Conservation (phyloP, 2,888 invertebrate genomes). For the Hemithea aestivaria region DNA sequence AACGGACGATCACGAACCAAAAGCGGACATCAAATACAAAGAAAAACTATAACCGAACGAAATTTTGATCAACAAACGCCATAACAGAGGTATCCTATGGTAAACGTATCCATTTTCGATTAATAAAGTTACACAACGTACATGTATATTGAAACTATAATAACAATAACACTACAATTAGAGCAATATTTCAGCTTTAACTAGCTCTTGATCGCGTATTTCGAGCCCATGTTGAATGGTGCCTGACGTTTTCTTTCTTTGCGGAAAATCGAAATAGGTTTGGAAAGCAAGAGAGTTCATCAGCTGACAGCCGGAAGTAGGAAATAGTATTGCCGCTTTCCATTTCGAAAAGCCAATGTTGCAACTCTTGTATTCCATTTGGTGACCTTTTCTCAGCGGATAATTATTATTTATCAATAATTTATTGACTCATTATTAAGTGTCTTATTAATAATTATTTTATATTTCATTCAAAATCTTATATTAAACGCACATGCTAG, state of each 20-base stretch:
- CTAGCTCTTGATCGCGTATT: constrained; percentile 79
- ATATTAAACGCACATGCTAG: too few species aligned
- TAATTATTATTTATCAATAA: too few species aligned
- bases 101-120: constrained; percentile 78
- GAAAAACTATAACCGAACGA: constrained; percentile 75
- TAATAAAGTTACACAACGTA: constrained; percentile 78
- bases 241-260: constrained; percentile 76
- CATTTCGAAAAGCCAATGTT: background rate
- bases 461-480: too few species aligned
- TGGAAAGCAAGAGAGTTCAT: constrained; percentile 68
- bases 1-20: constrained; percentile 72
- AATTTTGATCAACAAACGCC: constrained; percentile 80
- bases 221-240: constrained; percentile 79
- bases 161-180: constrained; percentile 78
- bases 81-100: constrained; percentile 73
- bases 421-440: too few species aligned
- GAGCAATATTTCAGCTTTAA: constrained; percentile 78
- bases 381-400: too few species aligned
- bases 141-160: constrained; percentile 75
- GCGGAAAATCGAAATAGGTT: constrained; percentile 76
- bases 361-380: background rate
- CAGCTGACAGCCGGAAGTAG: constrained; percentile 77
- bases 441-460: too few species aligned
- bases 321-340: constrained; percentile 19
- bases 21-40: constrained; percentile 76